Base-by-base conservation (phyloP, 2,888 invertebrate species). In the Ametastegia equiseti region DNA sequence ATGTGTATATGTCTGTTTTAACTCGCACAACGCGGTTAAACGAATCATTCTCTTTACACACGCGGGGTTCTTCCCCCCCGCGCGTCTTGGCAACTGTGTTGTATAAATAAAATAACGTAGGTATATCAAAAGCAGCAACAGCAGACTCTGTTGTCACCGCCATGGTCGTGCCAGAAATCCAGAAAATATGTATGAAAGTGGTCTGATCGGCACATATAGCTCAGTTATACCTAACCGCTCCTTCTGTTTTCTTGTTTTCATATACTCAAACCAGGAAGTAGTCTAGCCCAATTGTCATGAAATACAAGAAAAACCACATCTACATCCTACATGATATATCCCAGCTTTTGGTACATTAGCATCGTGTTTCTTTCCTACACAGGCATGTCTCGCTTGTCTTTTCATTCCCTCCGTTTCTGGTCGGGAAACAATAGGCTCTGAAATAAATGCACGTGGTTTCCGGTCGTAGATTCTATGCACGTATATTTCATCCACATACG, bases 401-500 rank as follows among this genome's bases (percentile, higher is more conserved):
- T 45, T 23, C 27, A 30, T 47, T 71, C 42, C 9, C 47, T 71
- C 15, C 67, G 23, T 39, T 39, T 39, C 39, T 45, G 47, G 13
- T 30, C 45, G 23, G 45, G 23, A 71, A 71, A 71, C 71, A 71
- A 71, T 71, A 13, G 45, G 47, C 27, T 71, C 15, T n/a, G n/a
- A 15, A 71, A 71, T 71, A 47, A 71, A 47, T 47, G 71, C 47
- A 71, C 27, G 30, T 45, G 71, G 71, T 71, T 71, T 71, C 71
- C 71, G 71, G 71, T 71, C 9, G 19, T 27, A 45, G 13, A 71
- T 27, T 45, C 47, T 71, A 13, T 47, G n/a, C 45, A 9, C 15
- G 11, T n/a, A 27, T 19, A 23, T 36, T 39, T 19, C 23, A 39
- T 13, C 60, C 9, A 23, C 60, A 23, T 7, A 9, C 6, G 27